Evolutionary conservation across 2,888 invertebrate genomes (phyloP), one percentile per base, ranked within the genome.

Genomic region (Conomelus anceps): DNA sequence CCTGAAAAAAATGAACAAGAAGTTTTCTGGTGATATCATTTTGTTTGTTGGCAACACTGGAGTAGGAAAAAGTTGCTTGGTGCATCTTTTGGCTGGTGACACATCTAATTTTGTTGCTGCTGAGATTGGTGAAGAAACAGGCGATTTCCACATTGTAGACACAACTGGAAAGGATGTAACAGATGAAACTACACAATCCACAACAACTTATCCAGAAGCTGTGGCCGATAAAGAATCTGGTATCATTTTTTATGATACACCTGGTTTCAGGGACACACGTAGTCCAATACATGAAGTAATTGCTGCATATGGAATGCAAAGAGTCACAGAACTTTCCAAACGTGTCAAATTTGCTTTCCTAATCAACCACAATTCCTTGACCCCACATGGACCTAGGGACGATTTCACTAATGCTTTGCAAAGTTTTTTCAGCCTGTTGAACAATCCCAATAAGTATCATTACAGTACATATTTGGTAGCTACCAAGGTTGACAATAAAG

Each of bases 21-120:
- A n/a, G 4, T 7, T n/a, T n/a, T 63, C 63, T n/a, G 63, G 63
- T 63, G 63, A 86, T n/a, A 23, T 24, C 22, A 29, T 86, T 13
- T 24, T 86, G 24, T 86, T 86, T 20, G 22, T 86, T 23, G 86
- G 86, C 24, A 86, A 86, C n/a, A 22, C 86, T 86, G 86, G 86
- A 0, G 26, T 13, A 1, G 86, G 86, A 0, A 86, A 86, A 86
- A 86, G 86, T 7, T 26, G n/a, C 13, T n/a, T 86, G 24, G 86
- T 23, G 22, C 86, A 86, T 9, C n/a, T 86, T 0, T 23, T 86
- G 20, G 22, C 86, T 22, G 86, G 86, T 17, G 7, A 86, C 29
- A 23, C 22, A 11, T 17, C 13, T 3, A 26, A 86, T 3, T 29
- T 86, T 4, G 3, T 7, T 1, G 11, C 86, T 23, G 22, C 6